Conservation (phyloP, 2,797 vertebrate species). For the Smutsia temminckii region DNA sequence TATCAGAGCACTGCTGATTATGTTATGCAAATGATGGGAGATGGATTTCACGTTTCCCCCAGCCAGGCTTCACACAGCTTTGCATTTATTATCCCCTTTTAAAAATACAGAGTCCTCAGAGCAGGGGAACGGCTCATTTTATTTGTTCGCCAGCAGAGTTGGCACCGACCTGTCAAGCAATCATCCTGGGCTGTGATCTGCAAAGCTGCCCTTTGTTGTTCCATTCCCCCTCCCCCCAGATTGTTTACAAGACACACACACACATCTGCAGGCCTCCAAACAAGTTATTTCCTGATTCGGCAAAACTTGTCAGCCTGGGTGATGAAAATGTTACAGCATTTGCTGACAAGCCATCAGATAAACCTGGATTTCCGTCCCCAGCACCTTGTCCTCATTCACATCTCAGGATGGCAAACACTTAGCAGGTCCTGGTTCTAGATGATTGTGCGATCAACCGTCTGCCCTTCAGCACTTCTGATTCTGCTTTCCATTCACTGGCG, state of each 20-base stretch:
- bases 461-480: slow-evolving; percentile 37
- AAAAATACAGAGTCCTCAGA: slow-evolving; percentile 80
- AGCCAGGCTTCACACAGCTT: slow-evolving; percentile 78
- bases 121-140: slow-evolving; percentile 68
- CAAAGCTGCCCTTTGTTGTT: slow-evolving; percentile 82
- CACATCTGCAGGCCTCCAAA: slow-evolving; percentile 73
- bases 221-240: slow-evolving; percentile 27
- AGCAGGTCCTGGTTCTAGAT: slow-evolving; percentile 51
- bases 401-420: slow-evolving; percentile 45
- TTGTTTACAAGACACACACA: slow-evolving; percentile 79
- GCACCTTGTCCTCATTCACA: slow-evolving; percentile 69
- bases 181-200: slow-evolving; percentile 77
- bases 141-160: slow-evolving; percentile 78
- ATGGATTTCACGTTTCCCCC: slow-evolving; percentile 81
- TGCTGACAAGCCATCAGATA: slow-evolving; percentile 69
- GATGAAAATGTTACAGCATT: slow-evolving; percentile 65
- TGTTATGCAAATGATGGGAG: slow-evolving; percentile 83
- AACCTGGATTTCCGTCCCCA: slow-evolving; percentile 40
- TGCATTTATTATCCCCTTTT: slow-evolving; percentile 80
- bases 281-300: slow-evolving; percentile 74
- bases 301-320: slow-evolving; percentile 74
- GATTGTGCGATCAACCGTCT: slow-evolving; percentile 69
- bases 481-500: slow-evolving; percentile 32
- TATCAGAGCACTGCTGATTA: slow-evolving; percentile 80
- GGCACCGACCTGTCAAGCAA: slow-evolving; percentile 81